Conservation (phyloP, 1,140 invertebrate species). For the Ooceraea biroi region DNA sequence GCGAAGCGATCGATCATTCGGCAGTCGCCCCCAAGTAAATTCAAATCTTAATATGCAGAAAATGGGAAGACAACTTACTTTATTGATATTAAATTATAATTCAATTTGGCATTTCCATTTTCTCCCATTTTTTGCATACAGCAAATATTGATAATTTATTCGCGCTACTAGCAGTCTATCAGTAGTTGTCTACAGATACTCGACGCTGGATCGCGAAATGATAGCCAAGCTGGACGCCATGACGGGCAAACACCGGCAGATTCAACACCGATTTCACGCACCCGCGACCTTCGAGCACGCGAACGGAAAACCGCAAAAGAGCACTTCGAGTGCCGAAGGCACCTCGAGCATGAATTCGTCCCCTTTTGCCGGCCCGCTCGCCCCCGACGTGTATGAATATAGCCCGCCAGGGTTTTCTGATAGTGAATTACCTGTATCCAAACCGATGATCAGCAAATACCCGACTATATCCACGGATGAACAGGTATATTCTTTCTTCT, state of each 20-base stretch:
- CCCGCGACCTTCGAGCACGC: conserved; percentile 76
- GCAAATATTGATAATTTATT: conserved; percentile 10
- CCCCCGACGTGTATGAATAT: conserved; percentile 54
- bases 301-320: conserved; percentile 57
- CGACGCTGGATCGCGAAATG: conserved; percentile 77
- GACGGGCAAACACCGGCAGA: conserved; percentile 62
- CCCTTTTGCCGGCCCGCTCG: conserved; percentile 46
- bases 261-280: conserved; percentile 82
- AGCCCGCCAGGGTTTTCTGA: conserved; percentile 43
- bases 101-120: too few relatives aligned
- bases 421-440: conserved; percentile 62
- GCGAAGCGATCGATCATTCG: conserved; percentile 79
- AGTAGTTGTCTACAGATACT: conserved; percentile 73
- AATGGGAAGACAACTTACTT: neutral
- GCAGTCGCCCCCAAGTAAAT: conserved; percentile 70
- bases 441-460: conserved; percentile 55
- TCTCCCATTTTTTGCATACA: too few relatives aligned
- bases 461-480: conserved; percentile 24
- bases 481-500: conserved; percentile 19
- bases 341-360: conserved; percentile 33
- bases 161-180: neutral
- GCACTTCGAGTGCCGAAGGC: conserved; percentile 29
- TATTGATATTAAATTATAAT: neutral
- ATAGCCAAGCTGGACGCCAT: conserved; percentile 72
- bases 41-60: neutral